A percentile compares a stretch with the other conserved stretches of the same genome.
phyloP scores from a whole-genome alignment of 2,888 invertebrate species.

The Himalopsyche japonica region DNA sequence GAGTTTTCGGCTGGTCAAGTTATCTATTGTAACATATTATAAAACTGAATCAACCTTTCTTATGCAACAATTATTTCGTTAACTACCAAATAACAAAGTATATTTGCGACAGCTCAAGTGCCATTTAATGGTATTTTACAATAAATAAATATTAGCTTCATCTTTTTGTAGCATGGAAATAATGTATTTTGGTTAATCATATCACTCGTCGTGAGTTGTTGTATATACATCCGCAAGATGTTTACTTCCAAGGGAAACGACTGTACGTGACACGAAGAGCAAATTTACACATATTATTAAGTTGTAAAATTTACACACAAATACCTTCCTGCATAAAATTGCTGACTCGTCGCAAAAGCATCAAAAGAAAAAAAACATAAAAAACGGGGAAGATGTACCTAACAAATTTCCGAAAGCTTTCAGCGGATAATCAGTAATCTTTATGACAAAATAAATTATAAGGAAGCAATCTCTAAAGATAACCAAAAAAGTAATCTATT shows the following conservation, averaged over 20 bases:
- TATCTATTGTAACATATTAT: too few species aligned
- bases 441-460: neutral
- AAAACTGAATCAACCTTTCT: too few species aligned
- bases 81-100: too few species aligned
- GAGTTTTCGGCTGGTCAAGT: too few species aligned
- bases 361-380: neutral
- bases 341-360: neutral
- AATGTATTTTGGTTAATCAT: neutral
- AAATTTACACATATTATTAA: conserved; percentile 11
- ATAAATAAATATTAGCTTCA: too few species aligned
- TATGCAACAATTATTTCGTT: too few species aligned
- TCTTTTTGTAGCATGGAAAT: too few species aligned
- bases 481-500: too few species aligned
- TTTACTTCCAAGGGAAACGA: conserved; percentile 3
- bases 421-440: neutral
- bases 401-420: neutral
- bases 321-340: neutral
- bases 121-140: too few species aligned
- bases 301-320: conserved; percentile 6
- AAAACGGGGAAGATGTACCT: neutral
- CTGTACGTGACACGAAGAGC: conserved; percentile 3
- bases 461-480: too few species aligned
- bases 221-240: neutral
- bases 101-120: too few species aligned
- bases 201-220: neutral